Evolutionary conservation across 2,888 invertebrate species (phyloP), one percentile per base, ranked within the genome.

Genomic region (Leptarthrus brevirostris): DNA sequence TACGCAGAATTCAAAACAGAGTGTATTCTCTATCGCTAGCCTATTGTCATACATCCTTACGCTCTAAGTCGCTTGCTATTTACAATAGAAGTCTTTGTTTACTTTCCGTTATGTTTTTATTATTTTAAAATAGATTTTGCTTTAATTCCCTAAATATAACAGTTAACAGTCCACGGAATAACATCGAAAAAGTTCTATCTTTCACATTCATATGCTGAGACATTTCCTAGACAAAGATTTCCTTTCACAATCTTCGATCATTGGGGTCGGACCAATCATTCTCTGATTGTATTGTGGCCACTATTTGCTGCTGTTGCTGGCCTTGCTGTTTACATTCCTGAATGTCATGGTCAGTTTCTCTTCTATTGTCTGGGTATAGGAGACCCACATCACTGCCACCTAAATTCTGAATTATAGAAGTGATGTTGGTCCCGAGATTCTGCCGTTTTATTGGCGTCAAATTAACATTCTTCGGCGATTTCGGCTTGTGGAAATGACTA

Each of bases 371-470:
- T 4, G 79, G 80, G 78, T 86, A 86, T 16, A 86, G 78, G 26
- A 85, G 77, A 5, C 86, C 86, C 3, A 84, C 84, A 6, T 86
- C 82, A 79, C 85, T 86, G 8, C 82, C 85, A 2, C 86, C 86
- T 40, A 86, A 79, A 81, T 86, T 87, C 77, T 86, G 86, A 49
- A 87, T 86, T 56, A 86, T 79, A 36, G 84, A 84, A n/a, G 85
- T 86, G 18, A 87, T 86, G 79, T 86, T 86, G 34, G 85, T 82
- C 1, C 86, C 85, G 22, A 86, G 81, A 77, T 82, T 84, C 75
- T 83, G 81, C 72, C 84, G 73, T 79, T 83, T 77, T 77, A 79
- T 84, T 18, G 86, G 84, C 16, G 85, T 82, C 58, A 81, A 71
- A 76, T 80, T 80, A 64, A 80, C 75, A 44, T 78, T 79, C 75